Percentiles rank a stretch among this genome's conserved stretches.
These are phyloP conservation scores for Antitype chi DNA, from an alignment of 2,888 invertebrate species.

Conservation along the genomic window DNA sequence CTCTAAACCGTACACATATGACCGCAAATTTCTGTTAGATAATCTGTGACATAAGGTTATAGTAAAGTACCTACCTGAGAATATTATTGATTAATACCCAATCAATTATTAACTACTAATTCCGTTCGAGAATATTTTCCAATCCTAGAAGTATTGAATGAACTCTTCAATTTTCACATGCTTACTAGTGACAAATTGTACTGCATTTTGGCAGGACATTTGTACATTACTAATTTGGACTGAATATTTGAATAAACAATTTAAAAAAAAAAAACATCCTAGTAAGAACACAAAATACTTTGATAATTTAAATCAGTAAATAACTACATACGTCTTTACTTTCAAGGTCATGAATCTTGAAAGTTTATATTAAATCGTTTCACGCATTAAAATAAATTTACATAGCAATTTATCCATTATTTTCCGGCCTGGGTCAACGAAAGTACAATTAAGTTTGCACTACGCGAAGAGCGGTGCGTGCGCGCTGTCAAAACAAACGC, in stretches of 20 bases:
- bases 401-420: constrained; percentile 48
- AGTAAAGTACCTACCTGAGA: not conserved
- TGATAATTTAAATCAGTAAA: not conserved
- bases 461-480: constrained; percentile 9
- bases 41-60: constrained; percentile 10
- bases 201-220: not conserved
- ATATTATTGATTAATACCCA: constrained; percentile 5
- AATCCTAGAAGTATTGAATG: not conserved
- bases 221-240: not conserved
- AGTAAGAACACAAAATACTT: not conserved
- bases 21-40: not conserved
- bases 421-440: constrained; percentile 61
- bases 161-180: not conserved
- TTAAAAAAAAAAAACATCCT: not conserved
- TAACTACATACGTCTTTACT: not conserved
- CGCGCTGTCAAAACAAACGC: constrained; percentile 49
- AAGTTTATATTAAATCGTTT: constrained; percentile 29
- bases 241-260: not conserved
- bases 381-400: constrained; percentile 23
- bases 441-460: constrained; percentile 59
- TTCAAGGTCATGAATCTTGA: constrained; percentile 20
- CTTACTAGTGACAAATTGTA: not conserved
- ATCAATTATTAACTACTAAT: not conserved
- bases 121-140: not conserved
- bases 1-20: not conserved